These are phyloP conservation scores for Amazona finschi DNA, from an alignment of 2,797 vertebrate genomes.

Conservation along the genomic window DNA sequence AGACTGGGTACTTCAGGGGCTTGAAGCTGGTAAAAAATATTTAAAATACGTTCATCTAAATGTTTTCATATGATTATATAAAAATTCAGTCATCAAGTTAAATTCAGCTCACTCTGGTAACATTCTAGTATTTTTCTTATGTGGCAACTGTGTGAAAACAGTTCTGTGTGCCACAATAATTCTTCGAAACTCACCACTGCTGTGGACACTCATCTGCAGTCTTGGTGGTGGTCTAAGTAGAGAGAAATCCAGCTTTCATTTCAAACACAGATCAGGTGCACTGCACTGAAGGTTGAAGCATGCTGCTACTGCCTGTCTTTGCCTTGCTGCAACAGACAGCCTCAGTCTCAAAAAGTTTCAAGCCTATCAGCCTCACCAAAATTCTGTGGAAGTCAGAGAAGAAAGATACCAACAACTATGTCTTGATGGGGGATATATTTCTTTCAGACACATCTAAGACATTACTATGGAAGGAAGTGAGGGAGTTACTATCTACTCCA, in stretches of 20 bases:
- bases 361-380: neutral
- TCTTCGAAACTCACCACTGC: neutral
- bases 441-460: neutral
- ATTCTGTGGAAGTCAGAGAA: neutral
- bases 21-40: neutral
- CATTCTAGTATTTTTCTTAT: neutral
- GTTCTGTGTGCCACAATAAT: neutral
- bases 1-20: neutral
- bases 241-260: neutral
- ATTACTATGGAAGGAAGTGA: neutral
- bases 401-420: neutral
- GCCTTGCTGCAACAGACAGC: neutral
- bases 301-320: neutral
- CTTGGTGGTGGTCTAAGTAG: neutral
- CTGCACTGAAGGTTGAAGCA: neutral
- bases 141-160: neutral
- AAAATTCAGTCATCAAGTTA: neutral
- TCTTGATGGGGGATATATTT: neutral
- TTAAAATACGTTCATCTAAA: neutral
- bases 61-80: neutral
- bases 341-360: neutral
- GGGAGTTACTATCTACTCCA: neutral
- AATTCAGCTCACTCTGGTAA: neutral
- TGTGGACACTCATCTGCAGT: neutral
- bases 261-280: neutral